Evolutionary conservation across 2,113 vertebrate species (phyloP), one percentile per base, ranked within the genome.

Genomic region (Origma solitaria): DNA sequence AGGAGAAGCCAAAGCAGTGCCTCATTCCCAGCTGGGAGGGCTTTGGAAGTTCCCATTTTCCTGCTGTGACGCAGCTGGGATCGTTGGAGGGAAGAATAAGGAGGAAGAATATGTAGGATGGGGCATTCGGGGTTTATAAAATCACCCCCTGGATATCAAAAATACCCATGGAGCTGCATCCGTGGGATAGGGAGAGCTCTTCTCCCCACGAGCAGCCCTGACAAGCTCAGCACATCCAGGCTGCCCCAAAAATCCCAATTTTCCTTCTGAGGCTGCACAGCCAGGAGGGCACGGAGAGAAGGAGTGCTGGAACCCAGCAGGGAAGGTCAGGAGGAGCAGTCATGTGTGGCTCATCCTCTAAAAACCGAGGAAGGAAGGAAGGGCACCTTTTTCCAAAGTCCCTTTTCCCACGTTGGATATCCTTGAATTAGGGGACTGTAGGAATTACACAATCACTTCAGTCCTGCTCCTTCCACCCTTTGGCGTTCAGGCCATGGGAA

Each of bases 81-180:
- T 77, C 33, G 3, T 4, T 23, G 72, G 7, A 60, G 18, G 33
- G 62, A 27, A 19, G 14, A 13, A 31, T 0, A 31, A 13, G 53
- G 42, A 60, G 45, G 61, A 7, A 50, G 58, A 86, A 35, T 3
- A 7, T 0, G 0, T 1, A 0, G n/a, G 82, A 56, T 49, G 12
- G 42, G 50, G 30, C n/a, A n/a, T 10, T 3, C 19, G 4, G 30
- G 12, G 37, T 18, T 58, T 33, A 5, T 51, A 8, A 50, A 50
- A 44, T 44, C 15, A 44, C 42, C 42, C 42, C 42, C 42, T 44
- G 42, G 42, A 13, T 13, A 25, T 47, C 49, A 50, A 50, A 50
- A 9, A 1, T 3, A 18, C 15, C 44, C 61, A 25, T 7, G 51
- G 51, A 42, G 31, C 61, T 31, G 51, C 31, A 8, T 13, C 35